A percentile compares a stretch with the other conserved stretches of the same genome.
phyloP scores from a whole-genome alignment of 37 sponge, comb jelly and placozoan species.

The Cladorhizidae sp. region DNA sequence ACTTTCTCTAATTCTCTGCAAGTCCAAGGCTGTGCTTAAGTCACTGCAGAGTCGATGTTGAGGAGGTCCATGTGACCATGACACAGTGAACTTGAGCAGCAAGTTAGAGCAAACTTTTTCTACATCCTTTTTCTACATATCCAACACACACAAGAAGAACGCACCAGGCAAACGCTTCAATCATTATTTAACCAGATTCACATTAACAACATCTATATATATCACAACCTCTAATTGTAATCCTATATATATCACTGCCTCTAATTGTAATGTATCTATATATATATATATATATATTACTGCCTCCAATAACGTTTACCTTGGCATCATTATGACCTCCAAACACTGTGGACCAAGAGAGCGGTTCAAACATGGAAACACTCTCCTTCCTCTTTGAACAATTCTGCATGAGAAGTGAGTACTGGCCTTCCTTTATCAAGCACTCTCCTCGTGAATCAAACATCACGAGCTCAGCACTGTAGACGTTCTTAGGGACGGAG shows the following conservation, averaged over 20 bases:
- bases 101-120: not conserved
- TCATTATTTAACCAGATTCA: too few relatives aligned
- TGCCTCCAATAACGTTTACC: too few relatives aligned
- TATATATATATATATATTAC: too few relatives aligned
- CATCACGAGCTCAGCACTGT: slow-evolving; percentile 53
- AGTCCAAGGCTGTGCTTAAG: slow-evolving; percentile 50
- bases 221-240: too few relatives aligned
- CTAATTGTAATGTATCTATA: too few relatives aligned
- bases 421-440: slow-evolving; percentile 64
- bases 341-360: slow-evolving; percentile 69
- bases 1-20: slow-evolving; percentile 57
- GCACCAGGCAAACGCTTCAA: too few relatives aligned
- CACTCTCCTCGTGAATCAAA: slow-evolving; percentile 71
- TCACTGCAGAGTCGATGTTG: slow-evolving; percentile 23
- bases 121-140: not conserved
- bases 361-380: slow-evolving; percentile 21
- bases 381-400: not conserved
- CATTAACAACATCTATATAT: too few relatives aligned
- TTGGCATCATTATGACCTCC: not conserved
- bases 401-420: slow-evolving; percentile 47
- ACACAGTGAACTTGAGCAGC: slow-evolving; percentile 49
- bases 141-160: not conserved
- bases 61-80: slow-evolving; percentile 56
- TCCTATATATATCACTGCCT: too few relatives aligned
- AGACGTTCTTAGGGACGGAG: not conserved